A percentile compares a stretch with the other conserved stretches of the same genome.
phyloP scores from a whole-genome alignment of 2,888 invertebrate species.

The Acanthopleura granulata region DNA sequence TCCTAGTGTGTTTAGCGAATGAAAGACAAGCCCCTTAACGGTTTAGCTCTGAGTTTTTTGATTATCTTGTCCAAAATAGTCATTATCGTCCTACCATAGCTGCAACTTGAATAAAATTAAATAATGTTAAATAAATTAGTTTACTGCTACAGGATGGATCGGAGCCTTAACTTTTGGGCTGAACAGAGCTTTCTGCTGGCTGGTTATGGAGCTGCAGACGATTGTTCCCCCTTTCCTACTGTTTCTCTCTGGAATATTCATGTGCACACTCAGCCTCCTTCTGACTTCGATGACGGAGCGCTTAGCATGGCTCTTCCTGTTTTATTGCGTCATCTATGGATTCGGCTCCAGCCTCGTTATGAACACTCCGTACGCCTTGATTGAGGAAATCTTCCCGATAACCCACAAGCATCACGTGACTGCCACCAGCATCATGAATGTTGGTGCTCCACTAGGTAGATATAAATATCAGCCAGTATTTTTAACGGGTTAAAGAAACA shows the following conservation, averaged over 20 bases:
- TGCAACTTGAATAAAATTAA: no score
- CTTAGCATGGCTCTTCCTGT: slow-evolving; percentile 27
- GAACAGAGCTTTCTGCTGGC: slow-evolving; percentile 23
- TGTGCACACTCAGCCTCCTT: slow-evolving; percentile 20
- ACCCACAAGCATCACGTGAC: slow-evolving; percentile 37
- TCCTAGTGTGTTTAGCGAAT: no score
- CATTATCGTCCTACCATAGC: no score
- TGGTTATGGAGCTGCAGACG: slow-evolving; percentile 21
- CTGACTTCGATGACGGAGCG: slow-evolving; percentile 21
- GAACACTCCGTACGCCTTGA: slow-evolving; percentile 37
- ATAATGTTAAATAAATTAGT: no score
- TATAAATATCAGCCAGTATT: background rate
- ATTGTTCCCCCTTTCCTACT: slow-evolving; percentile 18
- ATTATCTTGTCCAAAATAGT: no score
- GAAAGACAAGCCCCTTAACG: no score
- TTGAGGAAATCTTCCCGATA: slow-evolving; percentile 38
- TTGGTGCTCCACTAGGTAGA: slow-evolving; percentile 39
- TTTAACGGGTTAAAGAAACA: no score
- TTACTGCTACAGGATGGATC: slow-evolving; percentile 24
- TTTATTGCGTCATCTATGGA: slow-evolving; percentile 35
- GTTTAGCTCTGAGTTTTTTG: no score
- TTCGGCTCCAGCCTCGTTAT: slow-evolving; percentile 34
- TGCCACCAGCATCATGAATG: slow-evolving; percentile 39
- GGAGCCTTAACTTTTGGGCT: slow-evolving; percentile 24
- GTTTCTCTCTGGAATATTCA: slow-evolving; percentile 24